phyloP scores from a whole-genome alignment of 53 echinoderm and acorn worm species.

The Holothuria leucospilota region DNA sequence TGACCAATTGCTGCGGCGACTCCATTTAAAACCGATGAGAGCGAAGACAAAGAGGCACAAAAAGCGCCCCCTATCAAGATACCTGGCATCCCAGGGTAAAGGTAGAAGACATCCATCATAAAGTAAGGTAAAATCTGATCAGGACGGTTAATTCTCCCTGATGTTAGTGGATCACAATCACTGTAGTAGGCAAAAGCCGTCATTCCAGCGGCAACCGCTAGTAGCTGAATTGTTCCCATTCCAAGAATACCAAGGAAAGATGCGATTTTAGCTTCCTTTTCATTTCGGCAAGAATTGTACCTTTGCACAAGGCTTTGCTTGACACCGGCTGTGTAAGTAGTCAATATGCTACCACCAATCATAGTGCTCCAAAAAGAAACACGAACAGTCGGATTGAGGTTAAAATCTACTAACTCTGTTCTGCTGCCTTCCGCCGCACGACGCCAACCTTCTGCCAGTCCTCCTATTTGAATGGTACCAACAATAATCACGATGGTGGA shows the following conservation, averaged over 20 bases:
- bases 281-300: conserved; percentile 36
- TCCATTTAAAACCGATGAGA: conserved; percentile 35
- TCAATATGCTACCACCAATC: neutral
- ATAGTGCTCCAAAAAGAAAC: neutral
- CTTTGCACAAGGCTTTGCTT: conserved; percentile 28
- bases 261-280: conserved; percentile 10
- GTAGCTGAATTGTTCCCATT: conserved; percentile 11
- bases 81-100: conserved; percentile 28
- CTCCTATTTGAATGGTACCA: neutral
- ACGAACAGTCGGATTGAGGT: neutral
- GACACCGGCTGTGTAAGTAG: neutral
- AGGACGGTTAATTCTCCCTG: conserved; percentile 20
- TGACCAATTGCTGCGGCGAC: conserved; percentile 30
- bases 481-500: neutral
- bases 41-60: conserved; percentile 23
- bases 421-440: neutral
- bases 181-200: conserved; percentile 25
- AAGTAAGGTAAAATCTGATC: conserved; percentile 43
- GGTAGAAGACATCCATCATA: conserved; percentile 39
- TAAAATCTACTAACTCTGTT: neutral
- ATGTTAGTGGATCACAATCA: conserved; percentile 26
- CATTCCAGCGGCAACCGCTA: conserved; percentile 42
- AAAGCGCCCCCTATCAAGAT: conserved; percentile 35
- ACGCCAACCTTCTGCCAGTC: neutral
- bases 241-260: conserved; percentile 27